A percentile compares a stretch with the other conserved stretches of the same genome.
Conservation (phyloP, 2,888 invertebrate species). For the Cantharis rustica region DNA sequence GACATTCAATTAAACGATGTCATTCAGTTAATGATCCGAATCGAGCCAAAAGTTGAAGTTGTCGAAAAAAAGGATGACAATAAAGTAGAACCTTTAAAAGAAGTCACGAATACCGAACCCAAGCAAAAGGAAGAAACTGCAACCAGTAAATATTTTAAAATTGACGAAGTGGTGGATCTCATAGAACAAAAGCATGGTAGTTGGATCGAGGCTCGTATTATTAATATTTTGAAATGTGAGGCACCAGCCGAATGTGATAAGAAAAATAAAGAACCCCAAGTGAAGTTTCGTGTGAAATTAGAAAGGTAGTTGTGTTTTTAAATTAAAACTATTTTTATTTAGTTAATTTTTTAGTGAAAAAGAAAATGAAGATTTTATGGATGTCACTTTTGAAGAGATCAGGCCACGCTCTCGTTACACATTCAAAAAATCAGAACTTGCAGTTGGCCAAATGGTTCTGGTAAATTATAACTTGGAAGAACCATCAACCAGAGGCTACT, state of each 20-base stretch:
- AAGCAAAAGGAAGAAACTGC: not conserved
- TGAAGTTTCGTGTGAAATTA: constrained; percentile 57
- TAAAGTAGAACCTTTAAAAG: not conserved
- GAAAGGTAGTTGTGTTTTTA: constrained; percentile 40
- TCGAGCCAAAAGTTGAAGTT: constrained; percentile 8
- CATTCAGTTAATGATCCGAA: constrained; percentile 67
- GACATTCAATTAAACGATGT: constrained; percentile 76
- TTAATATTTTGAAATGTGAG: constrained; percentile 57
- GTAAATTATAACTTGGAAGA: constrained; percentile 76
- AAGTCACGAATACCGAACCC: not conserved
- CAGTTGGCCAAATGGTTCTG: constrained; percentile 68
- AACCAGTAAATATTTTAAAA: constrained; percentile 58
- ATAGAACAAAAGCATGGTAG: constrained; percentile 66
- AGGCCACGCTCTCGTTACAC: constrained; percentile 69
- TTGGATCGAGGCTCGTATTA: constrained; percentile 74
- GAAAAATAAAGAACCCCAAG: constrained; percentile 46
- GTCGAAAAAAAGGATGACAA: not conserved
- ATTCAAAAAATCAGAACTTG: constrained; percentile 61
- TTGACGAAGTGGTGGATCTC: constrained; percentile 72
- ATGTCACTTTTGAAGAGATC: constrained; percentile 59
- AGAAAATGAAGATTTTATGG: constrained; percentile 50
- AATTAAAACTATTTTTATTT: not conserved
- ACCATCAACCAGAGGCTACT: constrained; percentile 69
- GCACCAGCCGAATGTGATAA: constrained; percentile 4
- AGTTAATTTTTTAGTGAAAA: constrained; percentile 4